A percentile compares a stretch with the other conserved stretches of the same genome.
Conservation (phyloP, 2,797 vertebrate species). For the Yasuhikotakia modesta region DNA sequence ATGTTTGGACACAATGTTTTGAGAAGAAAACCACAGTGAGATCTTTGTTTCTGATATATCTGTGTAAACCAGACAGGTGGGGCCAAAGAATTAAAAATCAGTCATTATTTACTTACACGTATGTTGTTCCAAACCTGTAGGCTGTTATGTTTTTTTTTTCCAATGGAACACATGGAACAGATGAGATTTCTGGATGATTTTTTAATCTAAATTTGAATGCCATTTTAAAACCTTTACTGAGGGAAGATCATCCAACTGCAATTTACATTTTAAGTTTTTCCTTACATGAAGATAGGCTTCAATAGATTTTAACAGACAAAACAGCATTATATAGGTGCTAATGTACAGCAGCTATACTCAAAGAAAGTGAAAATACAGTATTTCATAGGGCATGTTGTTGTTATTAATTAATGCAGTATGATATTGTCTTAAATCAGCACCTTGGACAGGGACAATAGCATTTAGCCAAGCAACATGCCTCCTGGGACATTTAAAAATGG, state of each 20-base stretch:
- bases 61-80: neutral
- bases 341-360: neutral
- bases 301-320: no score
- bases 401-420: slow-evolving; percentile 3
- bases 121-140: no score
- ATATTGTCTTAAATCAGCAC: slow-evolving; percentile 60
- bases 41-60: neutral
- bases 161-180: neutral
- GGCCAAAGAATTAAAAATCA: no score
- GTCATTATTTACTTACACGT: no score
- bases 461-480: slow-evolving; percentile 39
- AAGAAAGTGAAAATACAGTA: neutral
- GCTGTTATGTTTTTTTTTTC: neutral
- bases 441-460: slow-evolving; percentile 68
- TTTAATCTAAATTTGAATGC: neutral
- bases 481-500: slow-evolving; percentile 31
- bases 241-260: neutral
- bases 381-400: neutral
- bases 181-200: neutral
- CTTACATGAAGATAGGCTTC: neutral
- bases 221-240: neutral
- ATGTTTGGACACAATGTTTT: neutral
- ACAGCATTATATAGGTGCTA: no score
- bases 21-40: neutral
- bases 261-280: neutral